Evolutionary conservation across 2,797 vertebrate species (phyloP), one percentile per base, ranked within the genome.

Genomic region (Acanthopagrus latus): DNA sequence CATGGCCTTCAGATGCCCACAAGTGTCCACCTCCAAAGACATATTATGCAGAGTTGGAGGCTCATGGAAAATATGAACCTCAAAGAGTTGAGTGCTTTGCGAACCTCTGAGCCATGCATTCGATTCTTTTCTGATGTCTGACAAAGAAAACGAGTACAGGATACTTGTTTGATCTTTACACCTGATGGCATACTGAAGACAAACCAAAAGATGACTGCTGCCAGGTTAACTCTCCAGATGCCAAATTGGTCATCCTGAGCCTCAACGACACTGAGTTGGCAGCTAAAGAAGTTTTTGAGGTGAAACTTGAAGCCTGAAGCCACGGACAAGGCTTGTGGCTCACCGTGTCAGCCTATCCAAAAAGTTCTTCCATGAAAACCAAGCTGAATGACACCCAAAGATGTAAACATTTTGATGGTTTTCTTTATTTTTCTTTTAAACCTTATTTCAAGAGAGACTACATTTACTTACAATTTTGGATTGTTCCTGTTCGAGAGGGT

Each of bases 351-450:
- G 83, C 91, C 85, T 83, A 87, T 89, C 90, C 90, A 93, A 93
- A 94, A 94, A 87, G 41, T 86, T 77, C 55, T 75, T 76, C 77
- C 66, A 77, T 87, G 87, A 92, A 93, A 94, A 93, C 91, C 89
- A 92, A 89, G 90, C 86, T 93, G 81, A 93, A 91, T 89, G 81
- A 84, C 84, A 84, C 88, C 94, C 95, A 95, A 96, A 97, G 96
- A 96, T 90, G 83, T 86, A 90, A 43, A 94, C 84, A 66, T 90
- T 83, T 86, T 88, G 23, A 90, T 86, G 88, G 87, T 92, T 94
- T 94, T 94, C 91, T 74, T 91, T 93, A 20, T 79, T 82, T 91
- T 91, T 33, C 18, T 55, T 71, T 88, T 86, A 59, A 71, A 79
- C 66, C 33, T 51, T 58, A 55, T 88, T 87, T 90, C 71, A 79